Percentiles rank a stretch among this genome's conserved stretches.
Conservation (phyloP, 2,888 invertebrate genomes). For the Hydriomena furcata region DNA sequence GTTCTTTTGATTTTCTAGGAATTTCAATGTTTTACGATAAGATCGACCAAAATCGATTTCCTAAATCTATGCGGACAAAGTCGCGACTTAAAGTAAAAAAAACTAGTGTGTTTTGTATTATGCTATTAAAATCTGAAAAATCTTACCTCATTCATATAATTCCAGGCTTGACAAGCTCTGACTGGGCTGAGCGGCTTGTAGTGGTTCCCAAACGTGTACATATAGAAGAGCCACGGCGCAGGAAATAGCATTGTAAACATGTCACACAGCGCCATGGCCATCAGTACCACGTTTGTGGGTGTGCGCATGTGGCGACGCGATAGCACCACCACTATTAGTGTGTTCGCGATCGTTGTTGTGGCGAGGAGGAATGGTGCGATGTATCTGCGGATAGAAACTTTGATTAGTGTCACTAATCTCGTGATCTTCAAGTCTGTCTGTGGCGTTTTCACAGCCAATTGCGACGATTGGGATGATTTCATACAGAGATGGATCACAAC, state of each 20-base stretch:
- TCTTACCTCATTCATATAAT: conserved; percentile 90
- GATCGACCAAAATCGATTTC: too few species aligned
- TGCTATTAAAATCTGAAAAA: too few species aligned
- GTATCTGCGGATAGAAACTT: conserved; percentile 62
- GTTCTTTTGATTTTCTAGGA: too few species aligned
- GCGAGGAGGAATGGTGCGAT: conserved; percentile 93
- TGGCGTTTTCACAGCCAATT: too few species aligned
- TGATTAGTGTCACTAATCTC: not conserved
- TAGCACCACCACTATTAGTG: conserved; percentile 94
- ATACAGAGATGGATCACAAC: too few species aligned
- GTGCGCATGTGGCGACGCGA: conserved; percentile 95
- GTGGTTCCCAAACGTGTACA: conserved; percentile 95
- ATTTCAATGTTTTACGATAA: too few species aligned
- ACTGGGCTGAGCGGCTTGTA: conserved; percentile 90
- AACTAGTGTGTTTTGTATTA: too few species aligned
- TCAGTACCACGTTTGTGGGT: conserved; percentile 95
- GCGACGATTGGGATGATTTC: too few species aligned
- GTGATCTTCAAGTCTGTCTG: too few species aligned
- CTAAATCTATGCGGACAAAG: too few species aligned
- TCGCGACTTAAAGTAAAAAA: too few species aligned
- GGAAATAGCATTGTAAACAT: conserved; percentile 96
- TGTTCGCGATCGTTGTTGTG: conserved; percentile 95
- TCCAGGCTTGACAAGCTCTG: conserved; percentile 91
- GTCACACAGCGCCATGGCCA: conserved; percentile 98
- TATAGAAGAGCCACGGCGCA: conserved; percentile 95